Evolutionary conservation across 2,797 vertebrate genomes (phyloP).

Genomic region (Champsocephalus esox): DNA sequence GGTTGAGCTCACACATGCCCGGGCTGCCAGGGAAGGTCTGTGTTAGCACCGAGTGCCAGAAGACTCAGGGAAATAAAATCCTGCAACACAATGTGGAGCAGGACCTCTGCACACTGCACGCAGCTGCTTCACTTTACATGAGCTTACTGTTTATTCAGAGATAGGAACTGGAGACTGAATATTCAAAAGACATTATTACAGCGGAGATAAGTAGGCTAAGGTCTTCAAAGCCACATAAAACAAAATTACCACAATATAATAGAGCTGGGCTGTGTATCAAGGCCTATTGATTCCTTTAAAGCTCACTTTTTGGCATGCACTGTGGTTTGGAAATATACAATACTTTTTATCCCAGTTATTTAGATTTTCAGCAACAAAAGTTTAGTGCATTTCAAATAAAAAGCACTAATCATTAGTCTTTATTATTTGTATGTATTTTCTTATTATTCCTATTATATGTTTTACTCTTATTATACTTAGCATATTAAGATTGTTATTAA

Average conservation of each 20-base stretch:
- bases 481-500: too few species aligned
- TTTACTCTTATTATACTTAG: too few species aligned
- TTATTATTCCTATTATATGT: too few species aligned
- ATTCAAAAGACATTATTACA: constrained; percentile 31
- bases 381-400: neutral
- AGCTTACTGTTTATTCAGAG: constrained; percentile 30
- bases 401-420: too few species aligned
- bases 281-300: constrained; percentile 2
- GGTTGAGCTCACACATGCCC: constrained; percentile 77
- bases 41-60: constrained; percentile 56
- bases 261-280: constrained; percentile 12
- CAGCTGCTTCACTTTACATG: constrained; percentile 40
- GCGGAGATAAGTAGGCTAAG: constrained; percentile 2
- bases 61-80: constrained; percentile 49
- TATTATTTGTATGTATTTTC: too few species aligned
- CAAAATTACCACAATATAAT: constrained; percentile 14
- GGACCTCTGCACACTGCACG: constrained; percentile 26
- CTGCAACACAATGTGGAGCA: constrained; percentile 37
- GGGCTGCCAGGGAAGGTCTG: constrained; percentile 68
- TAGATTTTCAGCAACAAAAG: neutral
- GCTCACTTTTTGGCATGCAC: neutral
- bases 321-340: neutral
- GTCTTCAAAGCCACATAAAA: constrained; percentile 4
- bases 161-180: constrained; percentile 30
- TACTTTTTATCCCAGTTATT: neutral